Conservation (phyloP, 2,888 invertebrate species). For the Tetheella fluctuosa region DNA sequence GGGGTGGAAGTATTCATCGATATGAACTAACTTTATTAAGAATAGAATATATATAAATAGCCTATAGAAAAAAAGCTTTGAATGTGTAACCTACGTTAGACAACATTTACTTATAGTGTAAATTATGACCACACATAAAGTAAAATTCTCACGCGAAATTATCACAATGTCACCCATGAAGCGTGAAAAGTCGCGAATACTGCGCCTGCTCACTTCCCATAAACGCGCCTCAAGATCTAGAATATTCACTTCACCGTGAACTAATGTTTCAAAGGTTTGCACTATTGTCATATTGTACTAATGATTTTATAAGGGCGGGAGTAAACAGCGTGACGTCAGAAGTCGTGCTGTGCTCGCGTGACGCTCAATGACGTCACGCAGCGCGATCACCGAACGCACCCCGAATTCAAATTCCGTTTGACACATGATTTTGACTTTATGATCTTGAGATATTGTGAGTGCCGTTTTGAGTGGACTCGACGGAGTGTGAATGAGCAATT, state of each 20-base stretch:
- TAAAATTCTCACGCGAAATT: conserved; percentile 31
- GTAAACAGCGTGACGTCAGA: conserved; percentile 33
- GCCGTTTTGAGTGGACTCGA: conserved; percentile 55
- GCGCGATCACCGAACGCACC: conserved; percentile 61
- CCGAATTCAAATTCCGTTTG: conserved; percentile 62
- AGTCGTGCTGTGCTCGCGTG: conserved; percentile 56
- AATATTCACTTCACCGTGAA: conserved; percentile 68
- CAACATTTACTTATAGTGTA: too few relatives aligned
- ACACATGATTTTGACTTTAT: conserved; percentile 64
- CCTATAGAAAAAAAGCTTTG: too few relatives aligned
- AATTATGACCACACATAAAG: conserved; percentile 1
- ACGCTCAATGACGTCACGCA: conserved; percentile 61
- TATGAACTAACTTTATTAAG: too few relatives aligned
- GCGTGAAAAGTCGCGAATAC: conserved; percentile 61
- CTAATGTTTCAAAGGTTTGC: conserved; percentile 61
- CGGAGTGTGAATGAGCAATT: conserved; percentile 80
- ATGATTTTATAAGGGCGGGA: conserved; percentile 46
- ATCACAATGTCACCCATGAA: conserved; percentile 41
- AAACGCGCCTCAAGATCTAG: conserved; percentile 57
- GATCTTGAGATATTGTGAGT: conserved; percentile 60
- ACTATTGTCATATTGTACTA: conserved; percentile 57
- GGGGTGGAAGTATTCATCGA: too few relatives aligned
- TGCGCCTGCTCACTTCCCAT: conserved; percentile 71
- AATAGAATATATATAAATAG: too few relatives aligned
- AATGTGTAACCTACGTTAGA: too few relatives aligned